Evolutionary conservation across 2,797 vertebrate species (phyloP).

Genomic region (Ptychadena robeensis): DNA sequence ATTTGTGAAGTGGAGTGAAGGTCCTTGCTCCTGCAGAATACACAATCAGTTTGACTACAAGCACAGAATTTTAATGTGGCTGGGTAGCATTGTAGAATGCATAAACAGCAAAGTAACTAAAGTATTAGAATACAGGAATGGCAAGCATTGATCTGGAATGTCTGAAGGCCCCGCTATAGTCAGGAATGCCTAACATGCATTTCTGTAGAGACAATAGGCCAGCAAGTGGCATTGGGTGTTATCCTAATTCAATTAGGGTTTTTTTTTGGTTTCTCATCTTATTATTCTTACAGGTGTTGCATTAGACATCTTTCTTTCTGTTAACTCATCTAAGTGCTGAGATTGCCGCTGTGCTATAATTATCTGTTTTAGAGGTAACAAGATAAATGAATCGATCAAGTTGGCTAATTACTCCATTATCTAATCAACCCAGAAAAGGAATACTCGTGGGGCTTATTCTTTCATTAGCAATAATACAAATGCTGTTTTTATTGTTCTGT

Average conservation of each 20-base stretch:
- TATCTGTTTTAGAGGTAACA: conserved; percentile 63
- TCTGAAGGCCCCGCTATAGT: background rate
- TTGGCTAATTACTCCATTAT: conserved; percentile 63
- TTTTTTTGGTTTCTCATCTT: background rate
- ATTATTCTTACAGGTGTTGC: conserved; percentile 12
- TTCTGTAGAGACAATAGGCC: background rate
- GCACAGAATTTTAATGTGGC: conserved; percentile 45
- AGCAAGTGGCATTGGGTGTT: background rate
- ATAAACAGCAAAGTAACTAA: conserved; percentile 37
- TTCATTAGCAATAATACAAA: background rate
- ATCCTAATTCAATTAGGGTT: background rate
- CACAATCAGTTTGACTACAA: conserved; percentile 44
- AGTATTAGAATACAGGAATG: conserved; percentile 22
- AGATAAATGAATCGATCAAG: conserved; percentile 62
- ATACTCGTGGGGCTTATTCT: conserved; percentile 9
- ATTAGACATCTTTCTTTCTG: conserved; percentile 39
- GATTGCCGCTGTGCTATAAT: conserved; percentile 58
- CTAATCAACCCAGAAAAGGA: conserved; percentile 52
- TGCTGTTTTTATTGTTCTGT: no score
- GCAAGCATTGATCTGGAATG: conserved; percentile 13
- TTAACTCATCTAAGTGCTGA: conserved; percentile 55
- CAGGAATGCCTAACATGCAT: background rate
- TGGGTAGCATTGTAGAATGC: conserved; percentile 46
- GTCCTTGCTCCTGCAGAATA: conserved; percentile 54
- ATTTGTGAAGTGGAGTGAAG: conserved; percentile 55